These are phyloP conservation scores for Periophthalmus modestus DNA, from an alignment of 2,113 vertebrate species.

Conservation along the genomic window DNA sequence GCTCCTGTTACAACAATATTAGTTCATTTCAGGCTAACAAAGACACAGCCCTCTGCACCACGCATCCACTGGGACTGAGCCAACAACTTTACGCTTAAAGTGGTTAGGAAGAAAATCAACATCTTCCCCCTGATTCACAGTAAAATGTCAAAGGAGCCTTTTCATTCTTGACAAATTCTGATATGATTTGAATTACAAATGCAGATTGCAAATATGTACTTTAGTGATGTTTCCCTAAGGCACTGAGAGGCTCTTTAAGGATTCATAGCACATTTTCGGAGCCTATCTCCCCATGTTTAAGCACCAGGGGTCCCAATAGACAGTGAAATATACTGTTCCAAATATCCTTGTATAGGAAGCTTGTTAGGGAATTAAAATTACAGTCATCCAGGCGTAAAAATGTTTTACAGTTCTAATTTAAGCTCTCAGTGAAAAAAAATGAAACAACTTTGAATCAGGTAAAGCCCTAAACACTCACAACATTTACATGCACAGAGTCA, in stretches of 20 bases:
- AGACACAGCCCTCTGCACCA: conserved; percentile 28
- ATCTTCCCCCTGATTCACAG: conserved; percentile 35
- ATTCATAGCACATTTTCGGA: conserved; percentile 59
- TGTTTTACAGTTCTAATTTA: conserved; percentile 52
- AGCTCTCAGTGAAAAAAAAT: conserved; percentile 44
- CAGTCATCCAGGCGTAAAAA: conserved; percentile 48
- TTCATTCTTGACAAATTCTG: conserved; percentile 44
- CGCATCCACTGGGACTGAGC: conserved; percentile 21
- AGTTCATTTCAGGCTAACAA: conserved; percentile 29
- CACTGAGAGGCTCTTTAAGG: conserved; percentile 52
- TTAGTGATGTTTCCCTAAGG: conserved; percentile 52
- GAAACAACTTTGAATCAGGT: conserved; percentile 17
- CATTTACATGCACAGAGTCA: no score
- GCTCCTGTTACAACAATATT: conserved; percentile 32
- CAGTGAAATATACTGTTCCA: conserved; percentile 58
- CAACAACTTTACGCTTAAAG: conserved; percentile 18
- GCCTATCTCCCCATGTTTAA: conserved; percentile 52
- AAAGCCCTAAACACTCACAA: conserved; percentile 14
- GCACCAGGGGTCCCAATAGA: conserved; percentile 40
- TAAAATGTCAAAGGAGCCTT: conserved; percentile 28
- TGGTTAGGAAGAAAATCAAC: conserved; percentile 29
- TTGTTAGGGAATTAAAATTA: conserved; percentile 62
- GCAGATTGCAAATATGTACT: conserved; percentile 54
- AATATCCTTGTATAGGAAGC: conserved; percentile 49
- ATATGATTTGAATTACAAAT: conserved; percentile 69